These are phyloP conservation scores for Poecilia picta DNA, from an alignment of 2,797 vertebrate genomes.

Conservation along the genomic window DNA sequence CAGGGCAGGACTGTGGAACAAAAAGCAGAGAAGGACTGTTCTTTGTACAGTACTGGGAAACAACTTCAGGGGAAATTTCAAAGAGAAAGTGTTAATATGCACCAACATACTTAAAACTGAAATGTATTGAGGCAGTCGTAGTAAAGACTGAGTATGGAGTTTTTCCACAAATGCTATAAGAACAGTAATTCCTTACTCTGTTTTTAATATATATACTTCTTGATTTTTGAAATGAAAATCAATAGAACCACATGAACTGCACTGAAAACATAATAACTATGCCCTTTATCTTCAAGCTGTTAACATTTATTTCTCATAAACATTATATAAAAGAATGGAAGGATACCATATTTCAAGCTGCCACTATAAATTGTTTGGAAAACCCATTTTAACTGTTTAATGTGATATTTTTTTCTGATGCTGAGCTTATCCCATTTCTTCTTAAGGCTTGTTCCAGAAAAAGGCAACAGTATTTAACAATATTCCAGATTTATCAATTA, in stretches of 20 bases:
- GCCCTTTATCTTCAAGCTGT: not conserved
- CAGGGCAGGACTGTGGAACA: not conserved
- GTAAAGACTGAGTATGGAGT: not conserved
- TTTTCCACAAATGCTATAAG: not conserved
- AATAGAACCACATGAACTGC: not conserved
- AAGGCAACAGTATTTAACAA: not conserved
- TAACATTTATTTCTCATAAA: not conserved
- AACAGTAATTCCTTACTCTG: not conserved
- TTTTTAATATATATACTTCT: not conserved
- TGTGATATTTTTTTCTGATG: not conserved
- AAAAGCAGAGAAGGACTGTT: constrained; percentile 1
- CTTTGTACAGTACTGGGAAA: not conserved
- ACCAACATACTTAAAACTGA: not conserved
- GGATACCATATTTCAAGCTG: not conserved
- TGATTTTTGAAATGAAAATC: not conserved
- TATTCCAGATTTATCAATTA: not conserved
- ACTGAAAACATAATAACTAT: not conserved
- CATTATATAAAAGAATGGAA: not conserved
- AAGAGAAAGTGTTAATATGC: not conserved
- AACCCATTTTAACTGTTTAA: not conserved
- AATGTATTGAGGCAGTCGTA: not conserved
- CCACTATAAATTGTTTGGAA: not conserved
- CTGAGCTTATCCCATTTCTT: not conserved
- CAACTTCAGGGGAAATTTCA: not conserved
- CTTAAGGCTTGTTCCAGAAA: not conserved